Base-by-base conservation (phyloP, 2,113 vertebrate genomes). In the Vimba vimba region DNA sequence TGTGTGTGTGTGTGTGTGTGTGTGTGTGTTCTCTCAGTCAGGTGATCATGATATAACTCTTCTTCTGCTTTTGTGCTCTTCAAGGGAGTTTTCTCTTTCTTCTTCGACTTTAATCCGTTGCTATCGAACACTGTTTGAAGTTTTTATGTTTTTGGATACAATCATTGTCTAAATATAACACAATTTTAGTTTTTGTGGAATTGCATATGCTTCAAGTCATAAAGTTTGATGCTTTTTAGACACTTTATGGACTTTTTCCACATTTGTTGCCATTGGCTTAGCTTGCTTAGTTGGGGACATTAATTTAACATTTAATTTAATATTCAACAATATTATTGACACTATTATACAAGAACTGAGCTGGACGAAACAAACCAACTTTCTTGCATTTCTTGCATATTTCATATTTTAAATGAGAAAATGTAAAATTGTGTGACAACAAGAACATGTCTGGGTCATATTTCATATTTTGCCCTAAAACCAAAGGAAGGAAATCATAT, bases 1-100 rank as follows among this genome's bases (percentile, higher is more conserved):
- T 88, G n/a, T 93, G 36, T 94, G 92, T 93, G 36, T 94, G 92
- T 93, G 90, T 92, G 91, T 88, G n/a, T 93, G 36, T 94, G 92
- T 93, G 36, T 94, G 92, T 93, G 90, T 92, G 91, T 88, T 88
- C 90, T 64, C 82, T 90, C 78, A 30, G 88, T 89, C 91, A 91
- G 89, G 89, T 90, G 91, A 43, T 43, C 39, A 89, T 86, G 88
- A 50, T 82, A 80, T 77, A 25, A 73, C 66, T 71, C 55, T 60
- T 71, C 43, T 86, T 19, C 36, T 55, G 9, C 36, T 36, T 75
- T 45, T 79, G 30, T 43, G 75, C 11, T 36, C 47, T 12, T 83
- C 15, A 17, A 57, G 43, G 75, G 33, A 80, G 11, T 47, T 74
- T 73, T 11, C 4, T n/a, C 23, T 13, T 76, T 76, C 15, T 30